Base-by-base conservation (phyloP, 2,888 invertebrate species). In the Ectemnius continuus region DNA sequence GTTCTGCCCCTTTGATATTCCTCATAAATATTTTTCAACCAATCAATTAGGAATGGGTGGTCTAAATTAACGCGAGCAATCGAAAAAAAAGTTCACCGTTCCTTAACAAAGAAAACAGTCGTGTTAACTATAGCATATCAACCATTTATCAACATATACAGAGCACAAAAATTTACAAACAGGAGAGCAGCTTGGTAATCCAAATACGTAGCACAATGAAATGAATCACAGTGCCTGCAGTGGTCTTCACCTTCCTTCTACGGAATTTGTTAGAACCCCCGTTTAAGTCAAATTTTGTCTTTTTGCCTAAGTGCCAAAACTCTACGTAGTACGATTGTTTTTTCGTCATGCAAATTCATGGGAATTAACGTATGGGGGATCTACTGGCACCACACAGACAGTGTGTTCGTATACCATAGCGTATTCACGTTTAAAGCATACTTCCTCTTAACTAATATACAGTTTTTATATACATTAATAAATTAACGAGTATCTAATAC, bases 401-500 rank as follows among this genome's bases (percentile, higher is more conserved):
- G n/a, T n/a, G 18, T 45, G 61, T 61, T 16, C 36, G 36, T 36
- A 36, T 36, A 46, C 20, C 48, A 26, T 56, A 8, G 18, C 14
- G 23, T 47, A 18, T 59, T 66, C 71, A 67, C 61, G 56, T 45
- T 78, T 66, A 61, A 78, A 79, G 69, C 73, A 65, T 73, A 66
- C 20, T 66, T 36, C 58, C 66, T 16, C 59, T 69, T 62, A 67
- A 78, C 60, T 72, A 81, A 75, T 74, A 65, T 75, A 78, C 73
- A 65, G 4, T 16, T 68, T 64, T 74, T 74, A 77, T 80, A 73
- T 81, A 77, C 73, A 84, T 52, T 66, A 84, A 83, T 83, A 83
- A 83, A 83, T 83, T 83, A 84, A 81, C 72, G 62, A 65, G 65
- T 72, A 60, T 61, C 68, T 82, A 82, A 72, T 71, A 69, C 73